Conservation (phyloP, 2,888 invertebrate genomes). For the Trichopoda pennipes region DNA sequence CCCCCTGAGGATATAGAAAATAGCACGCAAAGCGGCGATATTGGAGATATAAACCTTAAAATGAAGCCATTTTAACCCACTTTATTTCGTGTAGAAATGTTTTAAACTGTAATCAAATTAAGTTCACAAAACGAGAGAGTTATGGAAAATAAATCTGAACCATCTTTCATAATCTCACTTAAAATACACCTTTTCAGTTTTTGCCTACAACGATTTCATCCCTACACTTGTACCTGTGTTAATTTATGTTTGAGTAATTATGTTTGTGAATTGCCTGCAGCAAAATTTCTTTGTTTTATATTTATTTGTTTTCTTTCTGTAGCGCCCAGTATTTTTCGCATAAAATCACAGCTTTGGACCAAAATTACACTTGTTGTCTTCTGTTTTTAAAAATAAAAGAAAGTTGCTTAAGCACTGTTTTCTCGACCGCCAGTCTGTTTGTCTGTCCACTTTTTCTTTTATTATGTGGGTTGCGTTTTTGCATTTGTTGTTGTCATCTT, state of each 20-base stretch:
- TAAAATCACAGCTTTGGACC: conserved; percentile 53
- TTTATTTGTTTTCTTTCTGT: not conserved
- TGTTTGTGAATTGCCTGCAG: not conserved
- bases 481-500: conserved; percentile 38
- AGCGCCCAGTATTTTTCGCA: not conserved
- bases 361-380: conserved; percentile 57
- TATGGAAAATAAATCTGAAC: not conserved
- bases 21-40: too few relatives aligned
- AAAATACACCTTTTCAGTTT: not conserved
- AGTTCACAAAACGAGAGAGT: too few relatives aligned
- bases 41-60: too few relatives aligned
- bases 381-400: conserved; percentile 30
- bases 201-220: not conserved
- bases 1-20: too few relatives aligned
- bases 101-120: too few relatives aligned
- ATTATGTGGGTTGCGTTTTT: conserved; percentile 45
- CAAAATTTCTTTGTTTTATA: conserved; percentile 13
- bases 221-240: conserved; percentile 32
- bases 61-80: too few relatives aligned
- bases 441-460: conserved; percentile 29
- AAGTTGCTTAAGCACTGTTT: conserved; percentile 29
- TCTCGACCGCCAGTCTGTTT: conserved; percentile 17
- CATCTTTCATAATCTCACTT: conserved; percentile 1
- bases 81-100: too few relatives aligned
- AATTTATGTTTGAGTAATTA: conserved; percentile 24